phyloP scores from a whole-genome alignment of 2,113 vertebrate species.

The Ochotona princeps region DNA sequence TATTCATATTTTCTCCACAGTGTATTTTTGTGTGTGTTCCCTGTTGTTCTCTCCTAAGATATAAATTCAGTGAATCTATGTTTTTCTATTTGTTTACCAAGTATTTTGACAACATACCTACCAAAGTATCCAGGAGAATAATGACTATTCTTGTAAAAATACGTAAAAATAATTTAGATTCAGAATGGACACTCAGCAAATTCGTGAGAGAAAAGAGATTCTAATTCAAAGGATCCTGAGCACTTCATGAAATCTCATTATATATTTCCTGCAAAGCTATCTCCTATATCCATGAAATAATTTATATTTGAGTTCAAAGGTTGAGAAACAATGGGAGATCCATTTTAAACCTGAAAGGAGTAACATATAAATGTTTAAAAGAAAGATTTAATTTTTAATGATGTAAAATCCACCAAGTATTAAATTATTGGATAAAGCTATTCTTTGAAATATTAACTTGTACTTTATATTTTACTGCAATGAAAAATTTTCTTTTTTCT shows the following conservation, averaged over 20 bases:
- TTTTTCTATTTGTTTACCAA: background rate
- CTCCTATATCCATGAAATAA: background rate
- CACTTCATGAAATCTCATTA: background rate
- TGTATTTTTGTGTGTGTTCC: background rate
- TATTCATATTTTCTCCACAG: background rate
- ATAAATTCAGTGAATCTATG: background rate
- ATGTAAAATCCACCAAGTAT: background rate
- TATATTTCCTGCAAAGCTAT: background rate
- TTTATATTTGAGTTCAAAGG: background rate
- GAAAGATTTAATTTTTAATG: background rate
- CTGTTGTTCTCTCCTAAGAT: background rate
- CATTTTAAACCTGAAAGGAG: background rate
- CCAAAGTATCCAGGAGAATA: background rate
- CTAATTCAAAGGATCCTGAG: constrained; percentile 23
- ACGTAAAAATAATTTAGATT: background rate
- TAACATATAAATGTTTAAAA: background rate
- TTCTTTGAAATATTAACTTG: background rate
- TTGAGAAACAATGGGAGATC: background rate
- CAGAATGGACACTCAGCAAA: background rate
- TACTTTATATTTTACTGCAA: background rate
- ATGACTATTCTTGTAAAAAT: constrained; percentile 11
- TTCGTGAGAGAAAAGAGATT: constrained; percentile 40
- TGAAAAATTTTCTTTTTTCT: background rate
- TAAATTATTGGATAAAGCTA: background rate
- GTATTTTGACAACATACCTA: background rate